These are phyloP conservation scores for Typhlichthys subterraneus DNA, from an alignment of 2,797 vertebrate genomes.

Conservation along the genomic window DNA sequence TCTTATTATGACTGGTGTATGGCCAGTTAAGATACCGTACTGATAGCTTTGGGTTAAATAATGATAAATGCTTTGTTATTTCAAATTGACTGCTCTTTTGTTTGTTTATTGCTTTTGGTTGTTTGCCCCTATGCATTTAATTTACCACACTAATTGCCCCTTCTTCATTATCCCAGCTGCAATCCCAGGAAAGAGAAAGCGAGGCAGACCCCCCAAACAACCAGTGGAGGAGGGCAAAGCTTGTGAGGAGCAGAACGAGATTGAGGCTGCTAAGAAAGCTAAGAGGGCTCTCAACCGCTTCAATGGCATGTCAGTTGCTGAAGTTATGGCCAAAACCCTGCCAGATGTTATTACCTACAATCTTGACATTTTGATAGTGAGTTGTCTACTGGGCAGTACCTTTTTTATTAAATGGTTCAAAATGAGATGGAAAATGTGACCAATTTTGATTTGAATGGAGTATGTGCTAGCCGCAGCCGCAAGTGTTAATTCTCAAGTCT, in stretches of 20 bases:
- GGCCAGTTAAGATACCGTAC: too few species aligned
- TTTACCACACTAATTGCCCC: neutral
- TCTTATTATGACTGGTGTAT: too few species aligned
- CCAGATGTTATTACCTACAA: conserved; percentile 93
- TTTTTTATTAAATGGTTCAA: neutral
- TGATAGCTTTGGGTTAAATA: too few species aligned
- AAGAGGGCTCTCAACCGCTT: conserved; percentile 94
- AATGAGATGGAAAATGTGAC: neutral
- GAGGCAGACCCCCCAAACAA: conserved; percentile 76
- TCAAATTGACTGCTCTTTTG: too few species aligned
- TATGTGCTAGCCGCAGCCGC: conserved; percentile 1
- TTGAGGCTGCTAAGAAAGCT: conserved; percentile 84
- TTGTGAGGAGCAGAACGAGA: conserved; percentile 81
- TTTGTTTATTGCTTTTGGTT: too few species aligned
- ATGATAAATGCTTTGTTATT: too few species aligned
- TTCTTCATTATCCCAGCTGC: conserved; percentile 45
- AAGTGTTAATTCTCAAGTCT: conserved; percentile 13
- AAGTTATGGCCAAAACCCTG: conserved; percentile 92
- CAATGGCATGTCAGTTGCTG: conserved; percentile 92
- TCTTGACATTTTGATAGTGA: conserved; percentile 97
- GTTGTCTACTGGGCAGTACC: conserved; percentile 48
- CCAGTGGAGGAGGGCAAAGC: conserved; percentile 55
- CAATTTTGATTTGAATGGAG: neutral
- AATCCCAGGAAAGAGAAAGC: conserved; percentile 85
- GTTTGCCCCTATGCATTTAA: too few species aligned